Evolutionary conservation across 2,888 invertebrate genomes (phyloP).

Genomic region (Parnassius glacialis): DNA sequence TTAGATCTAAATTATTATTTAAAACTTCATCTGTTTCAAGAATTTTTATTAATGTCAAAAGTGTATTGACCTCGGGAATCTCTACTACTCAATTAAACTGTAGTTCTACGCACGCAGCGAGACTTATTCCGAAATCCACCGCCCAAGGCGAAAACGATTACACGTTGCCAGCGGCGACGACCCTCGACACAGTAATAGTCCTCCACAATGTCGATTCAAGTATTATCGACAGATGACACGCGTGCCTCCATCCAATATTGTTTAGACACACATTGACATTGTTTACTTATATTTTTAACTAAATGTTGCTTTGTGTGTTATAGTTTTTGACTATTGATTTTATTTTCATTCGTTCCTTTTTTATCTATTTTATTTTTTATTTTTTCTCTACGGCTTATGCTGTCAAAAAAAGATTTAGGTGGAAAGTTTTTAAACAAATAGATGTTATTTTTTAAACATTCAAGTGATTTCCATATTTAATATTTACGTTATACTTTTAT

Average conservation of each 20-base stretch:
- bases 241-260: conserved; percentile 43
- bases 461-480: not conserved
- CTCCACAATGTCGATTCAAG: conserved; percentile 53
- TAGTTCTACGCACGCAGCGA: conserved; percentile 45
- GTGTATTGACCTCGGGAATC: conserved; percentile 7
- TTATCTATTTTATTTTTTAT: conserved; percentile 1
- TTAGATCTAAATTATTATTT: too few relatives aligned
- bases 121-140: conserved; percentile 37
- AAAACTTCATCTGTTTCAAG: not conserved
- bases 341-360: conserved; percentile 13
- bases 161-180: conserved; percentile 35
- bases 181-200: conserved; percentile 46
- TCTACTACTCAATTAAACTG: conserved; percentile 50
- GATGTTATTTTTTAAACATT: too few relatives aligned
- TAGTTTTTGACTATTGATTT: conserved; percentile 28
- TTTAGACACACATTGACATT: conserved; percentile 47
- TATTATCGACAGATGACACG: conserved; percentile 58
- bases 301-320: conserved; percentile 24
- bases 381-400: conserved; percentile 1
- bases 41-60: not conserved
- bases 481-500: not conserved
- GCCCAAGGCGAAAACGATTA: conserved; percentile 61
- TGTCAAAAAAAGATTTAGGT: not conserved
- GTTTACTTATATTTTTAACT: conserved; percentile 27
- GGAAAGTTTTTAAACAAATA: not conserved